phyloP scores from a whole-genome alignment of 1,140 invertebrate genomes.

The Gyrodactylus bullatarudis region DNA sequence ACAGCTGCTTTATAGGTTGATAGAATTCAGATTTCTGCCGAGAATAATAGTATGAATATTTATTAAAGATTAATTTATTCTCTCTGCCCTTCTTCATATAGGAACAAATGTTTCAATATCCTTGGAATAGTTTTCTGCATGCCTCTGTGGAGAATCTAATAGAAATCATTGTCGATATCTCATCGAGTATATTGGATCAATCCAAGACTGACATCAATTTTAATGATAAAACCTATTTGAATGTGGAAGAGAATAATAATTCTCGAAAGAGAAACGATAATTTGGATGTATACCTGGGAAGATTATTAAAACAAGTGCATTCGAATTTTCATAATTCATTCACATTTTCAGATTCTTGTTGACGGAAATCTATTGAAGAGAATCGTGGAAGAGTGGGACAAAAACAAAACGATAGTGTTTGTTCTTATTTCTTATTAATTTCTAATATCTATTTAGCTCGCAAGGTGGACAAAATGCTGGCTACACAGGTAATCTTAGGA shows the following conservation, averaged over 20 bases:
- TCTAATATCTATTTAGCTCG: background rate
- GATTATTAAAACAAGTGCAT: background rate
- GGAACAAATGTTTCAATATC: background rate
- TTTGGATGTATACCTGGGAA: background rate
- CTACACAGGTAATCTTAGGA: background rate
- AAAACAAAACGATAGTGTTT: background rate
- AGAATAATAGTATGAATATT: background rate
- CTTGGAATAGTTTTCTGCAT: background rate
- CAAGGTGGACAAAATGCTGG: background rate
- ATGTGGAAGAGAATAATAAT: background rate
- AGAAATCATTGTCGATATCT: background rate
- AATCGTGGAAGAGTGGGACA: background rate
- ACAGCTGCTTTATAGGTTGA: too few species aligned
- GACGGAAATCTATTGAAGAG: background rate
- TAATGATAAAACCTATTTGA: too few species aligned
- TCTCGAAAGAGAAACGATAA: background rate
- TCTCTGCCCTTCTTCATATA: background rate
- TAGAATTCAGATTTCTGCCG: too few species aligned
- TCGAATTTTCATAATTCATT: background rate
- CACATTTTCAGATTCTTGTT: background rate
- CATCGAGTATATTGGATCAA: background rate
- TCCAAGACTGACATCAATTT: too few species aligned
- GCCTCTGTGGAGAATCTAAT: background rate
- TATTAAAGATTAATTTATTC: background rate
- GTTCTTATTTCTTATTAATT: background rate